Conservation (phyloP, 2,888 invertebrate species). For the Allacma fusca region DNA sequence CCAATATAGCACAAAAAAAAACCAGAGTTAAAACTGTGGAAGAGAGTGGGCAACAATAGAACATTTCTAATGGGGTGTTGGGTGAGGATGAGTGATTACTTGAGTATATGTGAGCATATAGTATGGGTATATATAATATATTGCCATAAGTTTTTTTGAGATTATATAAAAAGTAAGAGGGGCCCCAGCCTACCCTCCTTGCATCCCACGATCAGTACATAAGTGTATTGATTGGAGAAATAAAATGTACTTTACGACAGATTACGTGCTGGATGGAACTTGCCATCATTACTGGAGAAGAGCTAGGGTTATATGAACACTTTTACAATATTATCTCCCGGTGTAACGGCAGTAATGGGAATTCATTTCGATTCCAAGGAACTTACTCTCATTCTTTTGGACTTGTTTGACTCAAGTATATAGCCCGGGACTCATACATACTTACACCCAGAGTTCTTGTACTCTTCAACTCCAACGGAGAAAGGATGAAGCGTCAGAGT, state of each 20-base stretch:
- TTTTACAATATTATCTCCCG: constrained; percentile 11
- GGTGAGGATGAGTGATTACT: neutral
- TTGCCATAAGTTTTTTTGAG: too few species aligned
- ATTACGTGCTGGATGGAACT: constrained; percentile 13
- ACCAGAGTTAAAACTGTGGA: too few species aligned
- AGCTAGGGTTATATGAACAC: constrained; percentile 7
- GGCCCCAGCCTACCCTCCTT: too few species aligned
- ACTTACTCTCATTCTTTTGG: neutral
- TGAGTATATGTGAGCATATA: too few species aligned
- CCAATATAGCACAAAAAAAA: too few species aligned
- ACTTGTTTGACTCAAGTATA: neutral
- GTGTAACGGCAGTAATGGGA: constrained; percentile 11
- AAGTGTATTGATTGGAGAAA: constrained; percentile 21
- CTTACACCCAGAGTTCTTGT: neutral
- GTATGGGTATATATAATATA: too few species aligned
- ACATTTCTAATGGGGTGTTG: neutral
- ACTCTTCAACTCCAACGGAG: neutral
- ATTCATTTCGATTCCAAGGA: constrained; percentile 13
- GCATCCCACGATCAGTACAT: too few species aligned
- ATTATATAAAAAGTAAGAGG: too few species aligned
- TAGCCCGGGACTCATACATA: neutral
- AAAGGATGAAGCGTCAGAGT: constrained; percentile 25
- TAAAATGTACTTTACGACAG: constrained; percentile 23
- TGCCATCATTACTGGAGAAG: constrained; percentile 3
- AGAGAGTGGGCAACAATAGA: too few species aligned